Base-by-base conservation (phyloP, 2,888 invertebrate genomes). In the Fabriciana adippe region DNA sequence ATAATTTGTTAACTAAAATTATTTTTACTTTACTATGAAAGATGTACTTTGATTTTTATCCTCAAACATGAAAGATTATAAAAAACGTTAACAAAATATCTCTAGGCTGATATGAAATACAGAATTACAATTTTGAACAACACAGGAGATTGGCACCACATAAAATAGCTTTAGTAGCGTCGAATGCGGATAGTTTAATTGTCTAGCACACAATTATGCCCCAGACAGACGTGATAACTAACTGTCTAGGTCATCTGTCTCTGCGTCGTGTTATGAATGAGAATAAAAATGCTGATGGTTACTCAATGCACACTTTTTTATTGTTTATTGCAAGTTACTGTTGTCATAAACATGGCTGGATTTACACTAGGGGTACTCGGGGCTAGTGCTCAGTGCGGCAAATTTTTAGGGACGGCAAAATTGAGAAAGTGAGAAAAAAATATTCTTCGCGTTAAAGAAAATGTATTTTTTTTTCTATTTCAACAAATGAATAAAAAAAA, bases 231-330 rank as follows among this genome's bases (percentile, higher is more conserved):
- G 80, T 83, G 86, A 83, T 86, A 86, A 83, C 79, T 82, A 71
- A 72, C 83, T 83, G 86, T 86, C 86, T 88, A 85, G 88, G 88
- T 88, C 87, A 86, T 84, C 85, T 81, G 83, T 81, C 82, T 79
- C 72, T 81, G 79, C 67, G 79, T 80, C 75, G 77, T 78, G 76
- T 75, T 77, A 75, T 78, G 78, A 79, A 54, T 67, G 77, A 77
- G 79, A 77, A 80, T 82, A 80, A 79, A 73, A 79, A 79, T 78
- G 76, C 70, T 69, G 63, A 62, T 69, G 64, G 55, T 55, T 55
- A 54, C 51, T 41, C 59, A 47, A 62, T 50, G 57, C 54, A 64
- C 26, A 55, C 18, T 53, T 54, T 35, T 60, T n/a, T 35, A 45
- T 35, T 55, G 21, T 35, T 66, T 59, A 41, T 41, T 41, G 11